Evolutionary conservation across 1,140 invertebrate genomes (phyloP), one percentile per base, ranked within the genome.

Genomic region (Holcopasites calliopsidis): DNA sequence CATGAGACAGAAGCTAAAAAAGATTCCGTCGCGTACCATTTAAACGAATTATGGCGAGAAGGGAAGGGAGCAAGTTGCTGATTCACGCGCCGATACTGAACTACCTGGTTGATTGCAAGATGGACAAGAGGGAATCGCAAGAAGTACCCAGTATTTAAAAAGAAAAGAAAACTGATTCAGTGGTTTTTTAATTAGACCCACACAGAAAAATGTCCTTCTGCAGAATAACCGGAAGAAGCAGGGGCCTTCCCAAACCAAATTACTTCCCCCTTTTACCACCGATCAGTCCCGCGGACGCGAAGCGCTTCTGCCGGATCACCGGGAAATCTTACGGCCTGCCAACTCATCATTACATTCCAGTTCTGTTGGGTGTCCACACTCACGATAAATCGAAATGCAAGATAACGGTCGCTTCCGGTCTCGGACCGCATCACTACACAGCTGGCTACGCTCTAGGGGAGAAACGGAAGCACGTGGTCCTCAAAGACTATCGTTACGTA

Each of bases 261-360:
- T 97, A 97, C 87, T 95, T 97, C 84, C 96, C 96, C 3, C 91
- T 97, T 33, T 91, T 97, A 35, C 95, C 96, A 21, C 95, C 95
- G 0, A 95, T 96, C 68, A 96, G 95, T 58, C 95, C 96, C 3
- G 95, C 95, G 3, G 96, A 96, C 82, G 96, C 95, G 1, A 94
- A 95, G 86, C 92, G 95, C 69, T 95, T 95, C 81, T 96, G 96
- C 86, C 93, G 95, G 76, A 96, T 97, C 72, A 97, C 96, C 0
- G 95, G 95, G 44, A 96, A 96, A 89, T 95, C 96, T 13, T 95
- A 95, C 62, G 95, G 95, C 23, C 87, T 95, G 68, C 94, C 94
- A 6, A 93, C 93, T n/a, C 95, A 95, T 87, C 95, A 96, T 88
- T 96, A 96, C 93, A 95, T 96, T 91, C 96, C 95, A 80, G 95